These are phyloP conservation scores for Scolanthus callimorphus DNA, from an alignment of 92 coral and sea anemone species.

Conservation along the genomic window DNA sequence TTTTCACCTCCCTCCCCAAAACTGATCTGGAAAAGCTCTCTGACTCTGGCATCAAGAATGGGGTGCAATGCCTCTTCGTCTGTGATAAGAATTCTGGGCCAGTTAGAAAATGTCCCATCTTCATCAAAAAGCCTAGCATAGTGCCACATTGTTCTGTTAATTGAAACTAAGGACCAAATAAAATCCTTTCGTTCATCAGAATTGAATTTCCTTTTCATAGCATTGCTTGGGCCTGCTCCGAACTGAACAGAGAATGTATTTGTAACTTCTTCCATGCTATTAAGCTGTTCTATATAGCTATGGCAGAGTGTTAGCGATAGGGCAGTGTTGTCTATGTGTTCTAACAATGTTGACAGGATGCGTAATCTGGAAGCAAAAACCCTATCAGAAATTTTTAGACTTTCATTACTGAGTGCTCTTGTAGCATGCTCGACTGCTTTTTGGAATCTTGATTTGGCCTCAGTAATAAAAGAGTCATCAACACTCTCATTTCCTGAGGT, in stretches of 20 bases:
- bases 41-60: conserved; percentile 13
- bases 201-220: conserved; percentile 8
- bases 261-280: conserved; percentile 11
- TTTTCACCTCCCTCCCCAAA: conserved; percentile 1
- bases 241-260: conserved; percentile 18
- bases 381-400: conserved; percentile 16
- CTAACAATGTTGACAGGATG: conserved; percentile 17
- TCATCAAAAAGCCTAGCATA: conserved; percentile 9
- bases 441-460: conserved; percentile 28
- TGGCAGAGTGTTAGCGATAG: conserved; percentile 10
- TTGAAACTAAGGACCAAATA: conserved; percentile 13
- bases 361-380: conserved; percentile 26
- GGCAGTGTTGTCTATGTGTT: conserved; percentile 20
- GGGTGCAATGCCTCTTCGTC: conserved; percentile 15
- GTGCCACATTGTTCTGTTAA: conserved; percentile 22
- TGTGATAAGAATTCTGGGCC: conserved; percentile 16
- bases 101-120: conserved; percentile 2
- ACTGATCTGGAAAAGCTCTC: conserved; percentile 6
- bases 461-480: conserved; percentile 14
- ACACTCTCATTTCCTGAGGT: not conserved
- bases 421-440: conserved; percentile 26
- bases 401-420: conserved; percentile 34
- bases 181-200: conserved; percentile 22
- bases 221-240: conserved; percentile 4
- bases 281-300: conserved; percentile 28